Base-by-base conservation (phyloP, 2,113 vertebrate genomes). In the Apaloderma vittatum region DNA sequence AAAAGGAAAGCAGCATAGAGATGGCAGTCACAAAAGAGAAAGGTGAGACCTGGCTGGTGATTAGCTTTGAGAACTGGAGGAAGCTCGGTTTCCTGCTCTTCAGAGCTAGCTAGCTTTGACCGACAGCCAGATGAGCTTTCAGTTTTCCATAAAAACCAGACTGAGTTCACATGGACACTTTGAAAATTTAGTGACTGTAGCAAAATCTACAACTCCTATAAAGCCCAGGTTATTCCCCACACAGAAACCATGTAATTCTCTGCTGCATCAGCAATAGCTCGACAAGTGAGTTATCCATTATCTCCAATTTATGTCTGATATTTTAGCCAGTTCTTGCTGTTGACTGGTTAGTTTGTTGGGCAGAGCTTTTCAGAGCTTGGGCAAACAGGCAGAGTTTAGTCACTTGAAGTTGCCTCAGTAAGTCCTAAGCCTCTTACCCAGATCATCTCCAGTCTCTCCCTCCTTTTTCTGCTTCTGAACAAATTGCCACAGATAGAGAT, bases 401-500 rank as follows among this genome's bases (percentile, higher is more conserved):
- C 14, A 23, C 30, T 74, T 93, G 78, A 67, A 78, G 18, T 45
- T 74, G 0, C 32, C 68, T 61, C 51, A 61, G 40, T 43, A 55
- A 59, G 10, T 59, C 37, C 29, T 63, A 73, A 65, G 37, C 37
- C 32, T 92, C 57, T 94, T 86, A 75, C 22, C 66, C 68, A 78
- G 23, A 86, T 65, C 54, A 10, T 72, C 76, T 91, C 36, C 57
- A 65, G 29, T 67, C 48, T 90, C 61, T 96, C 52, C 20, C 55
- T 86, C 65, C 51, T 86, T 80, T 70, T 94, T 90, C 75, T 92
- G 37, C 36, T 78, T 49, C 76, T 91, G 71, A 95, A 86, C 61
- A 87, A 80, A 94, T 68, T 21, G 57, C 65, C 45, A 11, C 61
- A 91, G 91, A 95, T 78, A 85, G 34, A 75, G 76, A 93, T 97